These are phyloP conservation scores for Steinernema hermaphroditum DNA, from an alignment of 2,888 invertebrate genomes.

Conservation along the genomic window DNA sequence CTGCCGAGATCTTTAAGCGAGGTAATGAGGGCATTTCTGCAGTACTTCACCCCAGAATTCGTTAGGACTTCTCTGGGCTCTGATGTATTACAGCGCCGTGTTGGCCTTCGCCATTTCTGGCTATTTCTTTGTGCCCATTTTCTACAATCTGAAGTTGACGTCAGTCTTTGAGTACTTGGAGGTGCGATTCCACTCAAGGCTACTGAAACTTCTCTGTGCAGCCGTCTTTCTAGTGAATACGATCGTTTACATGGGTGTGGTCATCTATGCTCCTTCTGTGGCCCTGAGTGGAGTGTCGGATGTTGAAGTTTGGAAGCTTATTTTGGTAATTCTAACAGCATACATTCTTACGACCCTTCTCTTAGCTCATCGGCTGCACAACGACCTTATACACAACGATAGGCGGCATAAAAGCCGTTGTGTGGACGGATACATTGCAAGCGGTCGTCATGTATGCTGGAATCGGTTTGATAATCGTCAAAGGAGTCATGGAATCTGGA, in stretches of 20 bases:
- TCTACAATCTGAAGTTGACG: conserved; percentile 57
- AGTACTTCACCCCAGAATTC: background rate
- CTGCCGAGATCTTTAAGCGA: conserved; percentile 58
- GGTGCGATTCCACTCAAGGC: conserved; percentile 53
- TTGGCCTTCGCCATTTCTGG: conserved; percentile 52
- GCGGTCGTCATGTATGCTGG: conserved; percentile 58
- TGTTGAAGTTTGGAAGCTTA: conserved; percentile 49
- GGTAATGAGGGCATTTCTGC: too few relatives aligned
- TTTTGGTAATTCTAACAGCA: conserved; percentile 47
- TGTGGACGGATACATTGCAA: conserved; percentile 58
- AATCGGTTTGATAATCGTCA: conserved; percentile 50
- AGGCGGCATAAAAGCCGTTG: conserved; percentile 57
- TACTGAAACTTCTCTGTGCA: conserved; percentile 52
- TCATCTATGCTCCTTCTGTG: conserved; percentile 59
- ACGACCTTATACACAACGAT: conserved; percentile 58
- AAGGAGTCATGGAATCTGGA: conserved; percentile 52
- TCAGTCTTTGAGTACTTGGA: conserved; percentile 60
- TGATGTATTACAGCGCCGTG: conserved; percentile 55
- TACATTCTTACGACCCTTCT: too few relatives aligned
- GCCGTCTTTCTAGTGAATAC: conserved; percentile 51
- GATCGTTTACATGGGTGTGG: conserved; percentile 55
- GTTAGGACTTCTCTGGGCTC: conserved; percentile 53
- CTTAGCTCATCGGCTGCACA: conserved; percentile 53
- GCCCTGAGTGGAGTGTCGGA: conserved; percentile 54
- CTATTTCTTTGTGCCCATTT: conserved; percentile 57